Base-by-base conservation (phyloP, 2,888 invertebrate genomes). In the Drosophila atroscutellata region DNA sequence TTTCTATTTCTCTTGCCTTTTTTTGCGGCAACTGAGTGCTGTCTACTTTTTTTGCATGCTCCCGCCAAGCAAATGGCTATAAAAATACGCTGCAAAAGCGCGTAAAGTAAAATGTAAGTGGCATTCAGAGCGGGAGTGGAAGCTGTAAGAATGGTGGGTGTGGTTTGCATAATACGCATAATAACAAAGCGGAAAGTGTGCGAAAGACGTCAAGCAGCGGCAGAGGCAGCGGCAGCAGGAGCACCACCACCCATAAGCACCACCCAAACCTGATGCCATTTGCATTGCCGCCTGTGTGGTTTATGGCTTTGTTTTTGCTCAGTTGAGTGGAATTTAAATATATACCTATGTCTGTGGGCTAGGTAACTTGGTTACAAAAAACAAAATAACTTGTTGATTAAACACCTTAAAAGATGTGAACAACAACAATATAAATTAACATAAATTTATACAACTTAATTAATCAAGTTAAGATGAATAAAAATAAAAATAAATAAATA, bases 41-140 rank as follows among this genome's bases (percentile, higher is more conserved):
- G 65, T 80, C 71, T 68, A 58, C 62, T 49, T 63, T 75, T 60
- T 42, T 56, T 45, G 55, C 36, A 54, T 54, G 54, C 70, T 75
- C 54, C 57, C 56, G 66, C 63, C 72, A 75, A 68, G 51, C 64
- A 80, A 80, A 80, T 80, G 71, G 81, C 81, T 81, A 80, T 81
- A 77, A 80, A 80, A 80, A 80, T 77, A 69, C 72, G 83, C 68
- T 77, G 83, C 80, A 73, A 77, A 87, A 80, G 83, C 84, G 84
- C 86, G 86, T 85, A 85, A 84, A 85, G 80, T 86, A 85, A 84
- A 86, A 83, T 83, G 86, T 83, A 86, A 88, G 84, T 86, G 86
- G 81, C 86, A 79, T 68, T 60, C 67, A 59, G 51, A 47, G 57
- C 18, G 47, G 49, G 45, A 34, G 20, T 55, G 55, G 39, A 28